Base-by-base conservation (phyloP, 2,113 vertebrate genomes). In the Elephas maximus region DNA sequence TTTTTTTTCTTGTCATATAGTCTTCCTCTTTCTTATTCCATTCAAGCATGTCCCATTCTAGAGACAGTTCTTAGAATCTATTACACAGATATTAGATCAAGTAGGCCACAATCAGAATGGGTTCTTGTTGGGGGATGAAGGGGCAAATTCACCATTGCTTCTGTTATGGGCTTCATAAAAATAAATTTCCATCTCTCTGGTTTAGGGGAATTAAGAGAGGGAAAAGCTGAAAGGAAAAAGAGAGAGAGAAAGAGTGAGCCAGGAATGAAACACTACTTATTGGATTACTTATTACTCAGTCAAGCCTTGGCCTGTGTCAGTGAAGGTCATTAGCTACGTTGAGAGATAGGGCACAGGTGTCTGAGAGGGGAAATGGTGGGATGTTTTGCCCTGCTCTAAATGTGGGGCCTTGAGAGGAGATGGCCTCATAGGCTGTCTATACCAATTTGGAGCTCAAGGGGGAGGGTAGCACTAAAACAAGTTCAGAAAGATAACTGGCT, bases 81-180 rank as follows among this genome's bases (percentile, higher is more conserved):
- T 57, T 37, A 84, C 60, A 94, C n/a, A 96, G 51, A 37, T 67
- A 33, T 78, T 85, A 53, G 11, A 65, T 65, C 26, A 93, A 81
- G 85, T 6, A 81, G 48, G 84, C 10, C 28, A 71, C 53, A 91
- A 14, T 15, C 44, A 44, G 79, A 65, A 51, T 9, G 76, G 44
- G 78, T 73, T 37, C 37, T 37, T 37, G 37, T 37, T 2, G 37
- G 37, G 37, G 37, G 37, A 37, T 37, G 37, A 37, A 37, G 30
- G 17, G 5, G 8, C 44, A 88, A 26, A 65, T 57, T n/a, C 45
- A 41, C 45, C 63, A 67, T 18, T 45, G 17, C 2, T 76, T 60
- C 14, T 53, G 24, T 48, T 77, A 57, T 24, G 71, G n/a, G 6
- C 21, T 63, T 57, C 44, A 45, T 48, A 83, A 71, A 57, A n/a